These are phyloP conservation scores for Bombus pyrosoma DNA, from an alignment of 1,140 invertebrate genomes.

Conservation along the genomic window DNA sequence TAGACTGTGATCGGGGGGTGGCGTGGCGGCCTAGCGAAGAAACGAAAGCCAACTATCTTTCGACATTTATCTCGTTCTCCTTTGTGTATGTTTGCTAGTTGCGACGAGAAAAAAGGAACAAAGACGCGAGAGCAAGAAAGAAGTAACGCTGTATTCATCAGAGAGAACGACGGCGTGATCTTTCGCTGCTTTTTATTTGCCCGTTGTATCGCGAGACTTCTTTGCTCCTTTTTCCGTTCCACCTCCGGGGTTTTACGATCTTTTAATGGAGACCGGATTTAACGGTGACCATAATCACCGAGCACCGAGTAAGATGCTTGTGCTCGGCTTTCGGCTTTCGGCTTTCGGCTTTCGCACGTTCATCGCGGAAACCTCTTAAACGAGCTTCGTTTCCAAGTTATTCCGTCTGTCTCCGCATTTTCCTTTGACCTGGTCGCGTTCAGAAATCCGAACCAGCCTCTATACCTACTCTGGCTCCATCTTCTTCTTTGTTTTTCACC, in stretches of 20 bases:
- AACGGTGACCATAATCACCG: slow-evolving; percentile 63
- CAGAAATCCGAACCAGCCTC: not conserved
- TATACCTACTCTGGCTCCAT: not conserved
- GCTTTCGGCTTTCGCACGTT: slow-evolving; percentile 30
- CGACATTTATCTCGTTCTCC: slow-evolving; percentile 20
- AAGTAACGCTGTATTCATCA: not conserved
- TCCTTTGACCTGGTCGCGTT: not conserved
- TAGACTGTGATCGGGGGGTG: slow-evolving; percentile 69
- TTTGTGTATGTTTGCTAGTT: not conserved
- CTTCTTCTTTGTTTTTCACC: slow-evolving; percentile 45
- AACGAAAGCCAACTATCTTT: slow-evolving; percentile 34
- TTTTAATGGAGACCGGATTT: slow-evolving; percentile 73
- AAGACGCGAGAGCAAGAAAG: not conserved
- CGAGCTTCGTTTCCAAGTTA: slow-evolving; percentile 12
- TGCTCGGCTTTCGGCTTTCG: not conserved
- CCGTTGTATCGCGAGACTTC: slow-evolving; percentile 24
- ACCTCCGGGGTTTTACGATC: slow-evolving; percentile 64
- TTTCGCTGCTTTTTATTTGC: slow-evolving; percentile 47
- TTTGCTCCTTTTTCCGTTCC: slow-evolving; percentile 38
- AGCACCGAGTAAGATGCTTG: slow-evolving; percentile 46
- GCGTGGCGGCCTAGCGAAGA: slow-evolving; percentile 36
- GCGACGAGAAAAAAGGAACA: not conserved
- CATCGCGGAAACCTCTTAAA: slow-evolving; percentile 47
- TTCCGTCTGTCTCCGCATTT: not conserved
- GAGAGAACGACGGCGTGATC: slow-evolving; percentile 1